These are phyloP conservation scores for Spondyliosoma cantharus DNA, from an alignment of 2,797 vertebrate genomes.

Conservation along the genomic window DNA sequence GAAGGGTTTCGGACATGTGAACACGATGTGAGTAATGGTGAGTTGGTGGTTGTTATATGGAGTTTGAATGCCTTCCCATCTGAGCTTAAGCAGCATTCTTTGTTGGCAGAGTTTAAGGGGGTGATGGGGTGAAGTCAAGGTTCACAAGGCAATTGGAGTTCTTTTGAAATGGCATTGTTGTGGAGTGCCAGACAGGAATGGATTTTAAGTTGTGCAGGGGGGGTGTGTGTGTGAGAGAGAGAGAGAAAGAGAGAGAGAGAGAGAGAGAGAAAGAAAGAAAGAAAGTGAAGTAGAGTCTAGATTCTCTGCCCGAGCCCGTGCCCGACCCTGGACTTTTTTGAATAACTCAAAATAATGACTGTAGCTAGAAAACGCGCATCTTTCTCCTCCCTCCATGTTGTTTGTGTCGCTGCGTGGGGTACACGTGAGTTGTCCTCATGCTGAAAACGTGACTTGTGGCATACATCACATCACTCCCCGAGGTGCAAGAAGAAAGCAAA, in stretches of 20 bases:
- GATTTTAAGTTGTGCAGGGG: constrained; percentile 50
- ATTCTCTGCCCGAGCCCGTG: no score
- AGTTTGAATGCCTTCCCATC: constrained; percentile 39
- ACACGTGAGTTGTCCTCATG: no score
- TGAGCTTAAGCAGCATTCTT: constrained; percentile 55
- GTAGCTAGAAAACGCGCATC: no score
- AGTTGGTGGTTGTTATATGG: constrained; percentile 32
- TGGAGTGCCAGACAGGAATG: constrained; percentile 61
- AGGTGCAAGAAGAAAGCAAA: no score
- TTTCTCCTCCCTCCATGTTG: no score
- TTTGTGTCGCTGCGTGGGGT: no score
- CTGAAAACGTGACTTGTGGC: no score
- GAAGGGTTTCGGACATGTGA: constrained; percentile 5
- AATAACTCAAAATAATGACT: no score
- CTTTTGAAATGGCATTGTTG: constrained; percentile 70
- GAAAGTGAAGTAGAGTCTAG: not conserved
- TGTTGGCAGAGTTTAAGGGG: constrained; percentile 40
- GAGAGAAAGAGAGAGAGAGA: constrained; percentile 11
- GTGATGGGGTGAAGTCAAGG: constrained; percentile 56
- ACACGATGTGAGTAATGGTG: constrained; percentile 13
- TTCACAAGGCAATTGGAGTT: constrained; percentile 70
- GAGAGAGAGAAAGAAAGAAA: not conserved
- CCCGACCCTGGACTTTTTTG: no score
- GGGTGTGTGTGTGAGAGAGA: constrained; percentile 14
- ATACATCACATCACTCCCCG: no score